A percentile compares a stretch with the other conserved stretches of the same genome.
These are phyloP conservation scores for Ahaetulla prasina DNA, from an alignment of 2,113 vertebrate species.

Conservation along the genomic window DNA sequence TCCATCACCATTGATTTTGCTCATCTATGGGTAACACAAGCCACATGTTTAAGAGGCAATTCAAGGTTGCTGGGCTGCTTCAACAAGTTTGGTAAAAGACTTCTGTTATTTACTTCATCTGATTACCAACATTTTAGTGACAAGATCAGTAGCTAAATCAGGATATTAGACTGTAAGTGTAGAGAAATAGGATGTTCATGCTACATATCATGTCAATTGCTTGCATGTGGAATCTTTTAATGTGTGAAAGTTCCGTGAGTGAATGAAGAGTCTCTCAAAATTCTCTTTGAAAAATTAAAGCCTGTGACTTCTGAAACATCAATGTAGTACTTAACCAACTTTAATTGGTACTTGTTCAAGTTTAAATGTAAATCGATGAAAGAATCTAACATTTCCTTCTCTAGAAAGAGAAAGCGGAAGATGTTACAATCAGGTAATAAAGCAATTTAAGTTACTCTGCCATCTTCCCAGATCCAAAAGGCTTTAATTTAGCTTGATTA, in stretches of 20 bases:
- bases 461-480: background rate
- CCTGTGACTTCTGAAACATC: background rate
- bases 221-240: background rate
- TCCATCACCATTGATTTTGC: background rate
- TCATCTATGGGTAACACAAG: background rate
- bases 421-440: background rate
- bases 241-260: background rate
- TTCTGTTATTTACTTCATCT: background rate
- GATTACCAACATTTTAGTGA: background rate
- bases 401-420: background rate
- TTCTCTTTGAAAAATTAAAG: background rate
- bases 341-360: background rate
- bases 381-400: background rate
- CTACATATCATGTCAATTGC: background rate
- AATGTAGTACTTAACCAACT: background rate
- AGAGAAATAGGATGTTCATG: background rate
- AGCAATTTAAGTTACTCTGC: background rate
- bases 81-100: background rate
- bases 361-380: background rate
- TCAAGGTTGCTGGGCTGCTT: background rate
- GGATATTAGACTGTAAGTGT: background rate
- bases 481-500: background rate
- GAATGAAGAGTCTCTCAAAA: background rate
- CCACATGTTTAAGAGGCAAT: background rate
- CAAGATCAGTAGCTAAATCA: background rate